Evolutionary conservation across 2,113 vertebrate species (phyloP), one percentile per base, ranked within the genome.

Genomic region (Cyanoramphus novaezelandiae): DNA sequence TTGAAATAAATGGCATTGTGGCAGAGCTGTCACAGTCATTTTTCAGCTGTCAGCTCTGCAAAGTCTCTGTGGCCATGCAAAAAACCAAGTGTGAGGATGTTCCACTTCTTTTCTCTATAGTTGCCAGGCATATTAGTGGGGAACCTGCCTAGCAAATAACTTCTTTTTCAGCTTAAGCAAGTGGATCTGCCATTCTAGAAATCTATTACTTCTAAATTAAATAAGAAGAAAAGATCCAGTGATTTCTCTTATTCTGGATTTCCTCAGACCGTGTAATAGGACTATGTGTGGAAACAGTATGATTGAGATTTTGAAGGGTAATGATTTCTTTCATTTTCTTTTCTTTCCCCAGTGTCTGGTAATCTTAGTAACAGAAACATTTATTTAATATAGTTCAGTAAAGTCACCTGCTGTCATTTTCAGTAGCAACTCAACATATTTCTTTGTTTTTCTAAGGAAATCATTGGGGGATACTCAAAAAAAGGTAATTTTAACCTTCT

Each of bases 1-100:
- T 28, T 94, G 90, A 96, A 96, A 94, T 93, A 92, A 92, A 95
- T 95, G 57, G 37, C 78, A 82, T 57, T 64, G 62, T 92, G 76
- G 82, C 72, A 95, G 76, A 60, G 71, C 69, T 86, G 60, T 57
- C 59, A 90, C 78, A 57, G 41, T 52, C 25, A 75, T 92, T 95
- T 96, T 93, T 96, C 62, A 95, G 18, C 69, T 93, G 78, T 94
- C 86, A 93, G 43, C 49, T 91, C 76, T 84, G 47, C 39, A 31
- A 79, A 82, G 17, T 68, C 82, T 92, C 57, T 57, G 25, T 76
- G 72, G 28, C 35, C 64, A 62, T 2, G 68, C 72, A 27, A 28
- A 75, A 84, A 94, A 31, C 4, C 24, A 77, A 82, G 64, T 41
- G 16, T 77, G 75, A 68, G 11, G 29, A 55, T 72, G 35, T 84